A percentile compares a stretch with the other conserved stretches of the same genome.
These are phyloP conservation scores for Parelbella ahira DNA, from an alignment of 2,888 invertebrate genomes.

Conservation along the genomic window DNA sequence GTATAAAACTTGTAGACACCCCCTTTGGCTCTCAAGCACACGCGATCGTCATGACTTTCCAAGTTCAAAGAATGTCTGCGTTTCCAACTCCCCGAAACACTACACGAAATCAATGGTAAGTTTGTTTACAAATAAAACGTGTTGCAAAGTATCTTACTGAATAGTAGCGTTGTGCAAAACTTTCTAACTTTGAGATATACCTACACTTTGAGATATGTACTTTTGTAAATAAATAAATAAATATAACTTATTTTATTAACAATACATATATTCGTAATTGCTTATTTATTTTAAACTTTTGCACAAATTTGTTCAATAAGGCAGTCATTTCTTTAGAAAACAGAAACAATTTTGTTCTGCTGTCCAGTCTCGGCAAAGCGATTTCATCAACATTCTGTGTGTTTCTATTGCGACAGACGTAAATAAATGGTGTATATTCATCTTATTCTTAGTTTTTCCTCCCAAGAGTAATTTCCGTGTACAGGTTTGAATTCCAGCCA, in stretches of 20 bases:
- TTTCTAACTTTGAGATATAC: too few relatives aligned
- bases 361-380: background rate
- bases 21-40: conserved; percentile 12
- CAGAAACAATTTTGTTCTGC: background rate
- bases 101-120: background rate
- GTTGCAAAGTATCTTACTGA: conserved; percentile 1
- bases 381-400: conserved; percentile 1
- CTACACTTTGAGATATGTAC: too few relatives aligned
- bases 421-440: too few relatives aligned
- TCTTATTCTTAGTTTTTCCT: too few relatives aligned
- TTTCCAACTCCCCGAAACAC: conserved; percentile 9
- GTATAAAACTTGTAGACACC: conserved; percentile 5
- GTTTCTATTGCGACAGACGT: background rate
- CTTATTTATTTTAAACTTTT: conserved; percentile 4
- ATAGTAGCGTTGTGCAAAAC: too few relatives aligned
- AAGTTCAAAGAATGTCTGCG: conserved; percentile 10
- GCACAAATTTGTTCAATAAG: background rate
- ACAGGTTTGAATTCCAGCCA: too few relatives aligned
- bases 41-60: conserved; percentile 15
- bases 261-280: too few relatives aligned
- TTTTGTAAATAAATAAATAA: too few relatives aligned
- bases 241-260: too few relatives aligned
- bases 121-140: conserved; percentile 6
- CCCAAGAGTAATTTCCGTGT: too few relatives aligned
- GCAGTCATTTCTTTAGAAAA: conserved; percentile 2